phyloP scores from a whole-genome alignment of 2,113 vertebrate species.

The Trogon melanurus region DNA sequence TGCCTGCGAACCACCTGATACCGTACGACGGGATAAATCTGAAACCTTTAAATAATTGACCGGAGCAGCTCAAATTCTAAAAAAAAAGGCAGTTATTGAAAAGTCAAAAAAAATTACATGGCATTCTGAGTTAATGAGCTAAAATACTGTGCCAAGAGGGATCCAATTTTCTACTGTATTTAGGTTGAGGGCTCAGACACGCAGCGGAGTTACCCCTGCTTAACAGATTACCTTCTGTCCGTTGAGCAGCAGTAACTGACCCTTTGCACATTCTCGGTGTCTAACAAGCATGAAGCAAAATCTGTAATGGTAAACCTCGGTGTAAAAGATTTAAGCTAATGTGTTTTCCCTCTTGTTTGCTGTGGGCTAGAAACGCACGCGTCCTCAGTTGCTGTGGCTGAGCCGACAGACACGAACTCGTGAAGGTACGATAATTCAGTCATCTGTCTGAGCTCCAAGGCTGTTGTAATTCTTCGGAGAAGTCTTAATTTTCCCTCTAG shows the following conservation, averaged over 20 bases:
- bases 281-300: conserved; percentile 44
- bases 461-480: not conserved
- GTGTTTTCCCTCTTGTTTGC: conserved; percentile 28
- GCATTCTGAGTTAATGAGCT: not conserved
- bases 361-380: not conserved
- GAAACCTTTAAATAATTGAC: not conserved
- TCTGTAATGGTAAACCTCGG: conserved; percentile 14
- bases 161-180: not conserved
- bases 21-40: not conserved
- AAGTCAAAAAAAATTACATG: not conserved
- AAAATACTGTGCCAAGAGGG: not conserved
- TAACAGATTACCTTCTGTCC: conserved; percentile 18
- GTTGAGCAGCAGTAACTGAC: conserved; percentile 19
- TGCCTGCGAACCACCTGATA: not conserved
- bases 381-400: not conserved
- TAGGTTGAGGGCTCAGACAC: not conserved
- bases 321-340: conserved; percentile 8
- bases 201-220: not conserved
- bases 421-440: not conserved
- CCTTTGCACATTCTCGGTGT: conserved; percentile 37
- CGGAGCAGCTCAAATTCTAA: not conserved
- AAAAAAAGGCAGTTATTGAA: not conserved
- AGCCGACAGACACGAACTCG: not conserved
- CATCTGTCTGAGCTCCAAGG: not conserved
- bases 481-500: conserved; percentile 1